A percentile compares a stretch with the other conserved stretches of the same genome.
phyloP scores from a whole-genome alignment of 2,113 vertebrate genomes.

The Corydoras sp. region DNA sequence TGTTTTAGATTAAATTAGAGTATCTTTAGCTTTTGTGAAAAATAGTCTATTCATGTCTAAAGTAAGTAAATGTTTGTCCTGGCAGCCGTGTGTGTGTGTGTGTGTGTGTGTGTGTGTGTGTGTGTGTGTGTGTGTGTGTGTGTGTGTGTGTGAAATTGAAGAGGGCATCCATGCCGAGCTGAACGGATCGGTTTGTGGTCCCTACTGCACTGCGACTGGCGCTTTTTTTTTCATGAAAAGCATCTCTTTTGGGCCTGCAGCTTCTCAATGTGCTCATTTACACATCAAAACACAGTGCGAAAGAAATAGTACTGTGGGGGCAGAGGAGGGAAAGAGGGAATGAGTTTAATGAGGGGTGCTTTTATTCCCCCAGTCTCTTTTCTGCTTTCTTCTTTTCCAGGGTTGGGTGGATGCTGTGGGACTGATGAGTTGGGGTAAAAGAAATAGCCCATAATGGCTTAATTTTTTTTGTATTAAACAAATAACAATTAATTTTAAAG shows the following conservation, averaged over 20 bases:
- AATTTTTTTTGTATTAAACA: conserved; percentile 63
- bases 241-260: conserved; percentile 69
- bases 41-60: not conserved
- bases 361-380: conserved; percentile 58
- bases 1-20: too few relatives aligned
- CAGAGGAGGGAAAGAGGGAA: conserved; percentile 51
- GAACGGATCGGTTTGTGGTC: conserved; percentile 45
- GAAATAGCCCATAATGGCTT: conserved; percentile 57
- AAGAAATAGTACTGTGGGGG: conserved; percentile 67
- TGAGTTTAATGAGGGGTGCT: conserved; percentile 68
- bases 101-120: not conserved
- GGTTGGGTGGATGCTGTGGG: conserved; percentile 53
- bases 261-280: conserved; percentile 75
- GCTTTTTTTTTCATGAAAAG: conserved; percentile 71
- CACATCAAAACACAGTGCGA: conserved; percentile 72
- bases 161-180: conserved; percentile 16
- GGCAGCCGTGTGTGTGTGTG: not conserved
- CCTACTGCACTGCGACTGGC: conserved; percentile 55
- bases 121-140: conserved; percentile 15
- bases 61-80: not conserved
- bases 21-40: too few relatives aligned
- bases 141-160: conserved; percentile 5
- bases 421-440: conserved; percentile 53
- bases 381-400: conserved; percentile 49
- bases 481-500: conserved; percentile 47